Percentiles rank a stretch among this genome's conserved stretches.
These are phyloP conservation scores for Coecobrya sp. DNA, from an alignment of 2,888 invertebrate species.

Conservation along the genomic window DNA sequence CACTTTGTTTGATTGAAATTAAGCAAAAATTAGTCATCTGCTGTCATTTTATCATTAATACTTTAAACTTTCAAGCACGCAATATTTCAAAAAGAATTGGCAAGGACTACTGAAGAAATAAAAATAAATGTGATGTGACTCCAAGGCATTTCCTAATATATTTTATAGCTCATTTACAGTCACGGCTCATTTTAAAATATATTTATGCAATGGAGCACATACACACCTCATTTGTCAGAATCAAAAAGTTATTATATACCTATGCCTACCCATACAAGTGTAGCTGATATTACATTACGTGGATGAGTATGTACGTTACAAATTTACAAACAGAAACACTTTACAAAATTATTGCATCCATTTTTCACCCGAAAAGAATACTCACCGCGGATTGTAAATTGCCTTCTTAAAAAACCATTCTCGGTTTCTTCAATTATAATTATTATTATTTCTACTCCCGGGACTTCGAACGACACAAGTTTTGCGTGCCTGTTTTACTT, in stretches of 20 bases:
- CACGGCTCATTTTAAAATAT: not conserved
- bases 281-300: too few relatives aligned
- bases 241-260: not conserved
- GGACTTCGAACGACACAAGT: not conserved
- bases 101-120: not conserved
- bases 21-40: constrained; percentile 2
- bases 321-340: not conserved
- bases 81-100: not conserved
- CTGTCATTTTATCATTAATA: not conserved
- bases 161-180: not conserved
- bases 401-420: constrained; percentile 55
- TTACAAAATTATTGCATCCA: not conserved
- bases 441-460: constrained; percentile 17
- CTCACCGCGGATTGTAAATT: constrained; percentile 34
- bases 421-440: constrained; percentile 50
- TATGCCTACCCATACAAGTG: not conserved
- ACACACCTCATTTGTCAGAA: constrained; percentile 14
- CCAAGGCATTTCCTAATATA: not conserved
- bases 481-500: constrained; percentile 2
- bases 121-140: not conserved
- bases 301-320: too few relatives aligned
- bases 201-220: not conserved
- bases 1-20: not conserved
- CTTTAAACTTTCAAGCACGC: not conserved
- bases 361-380: constrained; percentile 7